Evolutionary conservation across 1,140 invertebrate species (phyloP), one percentile per base, ranked within the genome.

Genomic region (Magallana angulata): DNA sequence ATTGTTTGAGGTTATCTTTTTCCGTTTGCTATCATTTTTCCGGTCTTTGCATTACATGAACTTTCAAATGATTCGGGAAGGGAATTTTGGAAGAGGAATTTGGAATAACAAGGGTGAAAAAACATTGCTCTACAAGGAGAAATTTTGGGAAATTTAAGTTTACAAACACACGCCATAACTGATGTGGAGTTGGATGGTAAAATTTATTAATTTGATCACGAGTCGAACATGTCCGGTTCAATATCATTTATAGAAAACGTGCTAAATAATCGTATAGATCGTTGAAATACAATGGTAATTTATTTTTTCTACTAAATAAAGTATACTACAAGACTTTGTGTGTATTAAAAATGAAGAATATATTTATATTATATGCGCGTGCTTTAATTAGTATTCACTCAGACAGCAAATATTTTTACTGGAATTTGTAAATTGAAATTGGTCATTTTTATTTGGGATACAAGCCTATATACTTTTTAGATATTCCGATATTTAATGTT

Each of bases 121-220:
- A 11, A 57, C 24, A 57, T 62, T 62, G n/a, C 11, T 62, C 11
- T 62, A 62, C 11, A 62, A 12, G 11, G n/a, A 9, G 57, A n/a
- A 57, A 8, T 57, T 14, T 57, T 83, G 8, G 8, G 36, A 83
- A 7, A 12, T 14, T 58, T 83, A 18, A 56, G 24, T 18, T 1
- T 9, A 57, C 48, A 83, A 83, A 83, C 7, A 14, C n/a, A 62
- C n/a, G 60, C n/a, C 11, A n/a, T 62, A 12, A 83, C 24, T 83
- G 82, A 83, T 83, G n/a, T 83, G 12, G 18, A 58, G 82, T 83
- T 57, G 82, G 82, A 83, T 57, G 59, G 57, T 57, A 83, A 83
- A 58, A 57, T 16, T 57, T 14, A 9, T 57, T 9, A 58, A 16
- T 30, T 7, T 83, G 82, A 83, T 57, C 82, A 8, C 59, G 18